Evolutionary conservation across 1,140 invertebrate genomes (phyloP).

Genomic region (Mycetomoellerius zeteki): DNA sequence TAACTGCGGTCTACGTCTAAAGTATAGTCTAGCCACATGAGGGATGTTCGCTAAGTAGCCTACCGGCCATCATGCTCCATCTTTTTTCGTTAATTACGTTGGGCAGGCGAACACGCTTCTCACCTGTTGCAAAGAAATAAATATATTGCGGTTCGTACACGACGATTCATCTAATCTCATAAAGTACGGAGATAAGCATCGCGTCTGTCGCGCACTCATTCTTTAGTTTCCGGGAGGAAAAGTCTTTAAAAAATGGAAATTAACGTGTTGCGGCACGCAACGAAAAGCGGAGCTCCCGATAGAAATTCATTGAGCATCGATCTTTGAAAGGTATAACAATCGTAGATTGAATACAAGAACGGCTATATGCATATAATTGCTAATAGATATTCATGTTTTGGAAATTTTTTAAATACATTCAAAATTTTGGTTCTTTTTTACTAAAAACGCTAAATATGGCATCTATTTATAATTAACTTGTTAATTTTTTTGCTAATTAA

Average conservation of each 20-base stretch:
- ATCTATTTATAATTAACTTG: neutral
- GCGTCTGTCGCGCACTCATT: constrained; percentile 43
- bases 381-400: neutral
- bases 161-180: constrained; percentile 68
- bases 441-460: neutral
- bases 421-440: neutral
- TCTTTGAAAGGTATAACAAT: neutral
- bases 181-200: constrained; percentile 73
- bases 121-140: constrained; percentile 77
- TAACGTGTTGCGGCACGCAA: constrained; percentile 16
- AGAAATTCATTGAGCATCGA: neutral
- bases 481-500: constrained; percentile 4
- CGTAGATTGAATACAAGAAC: too few species aligned
- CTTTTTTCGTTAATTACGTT: constrained; percentile 68
- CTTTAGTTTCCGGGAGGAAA: constrained; percentile 43
- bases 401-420: neutral
- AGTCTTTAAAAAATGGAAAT: constrained; percentile 45
- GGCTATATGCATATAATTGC: neutral
- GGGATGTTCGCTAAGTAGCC: constrained; percentile 71
- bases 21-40: constrained; percentile 26
- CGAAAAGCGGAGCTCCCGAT: neutral
- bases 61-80: constrained; percentile 41
- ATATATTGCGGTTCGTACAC: constrained; percentile 67
- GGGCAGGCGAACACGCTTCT: constrained; percentile 67
- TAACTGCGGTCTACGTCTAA: constrained; percentile 46